These are phyloP conservation scores for Meteorus cinctellus DNA, from an alignment of 2,888 invertebrate genomes.

Conservation along the genomic window DNA sequence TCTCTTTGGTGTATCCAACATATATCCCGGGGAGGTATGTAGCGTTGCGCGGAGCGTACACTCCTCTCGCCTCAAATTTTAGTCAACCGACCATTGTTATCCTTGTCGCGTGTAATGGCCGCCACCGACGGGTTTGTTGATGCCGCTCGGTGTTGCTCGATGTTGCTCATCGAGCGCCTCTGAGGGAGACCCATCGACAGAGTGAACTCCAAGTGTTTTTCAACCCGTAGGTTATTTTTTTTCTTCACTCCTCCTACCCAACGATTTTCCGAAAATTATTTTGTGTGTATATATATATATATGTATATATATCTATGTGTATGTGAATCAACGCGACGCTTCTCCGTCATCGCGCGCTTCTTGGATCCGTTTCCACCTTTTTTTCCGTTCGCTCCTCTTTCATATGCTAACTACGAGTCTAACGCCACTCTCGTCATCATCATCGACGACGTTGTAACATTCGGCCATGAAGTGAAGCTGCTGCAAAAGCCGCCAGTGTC, in stretches of 20 bases:
- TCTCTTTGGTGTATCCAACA: slow-evolving; percentile 23
- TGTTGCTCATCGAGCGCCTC: slow-evolving; percentile 55
- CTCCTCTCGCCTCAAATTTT: slow-evolving; percentile 50
- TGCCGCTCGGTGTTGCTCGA: slow-evolving; percentile 57
- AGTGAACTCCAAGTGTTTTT: slow-evolving; percentile 17
- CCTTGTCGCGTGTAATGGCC: slow-evolving; percentile 70
- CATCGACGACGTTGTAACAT: neutral
- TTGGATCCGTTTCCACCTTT: slow-evolving; percentile 2
- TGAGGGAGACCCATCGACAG: slow-evolving; percentile 32
- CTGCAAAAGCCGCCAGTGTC: slow-evolving; percentile 30
- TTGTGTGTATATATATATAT: neutral
- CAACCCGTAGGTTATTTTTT: neutral
- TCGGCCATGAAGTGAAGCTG: slow-evolving; percentile 11
- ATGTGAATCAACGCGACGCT: slow-evolving; percentile 3
- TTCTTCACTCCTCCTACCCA: neutral
- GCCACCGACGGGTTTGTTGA: slow-evolving; percentile 65
- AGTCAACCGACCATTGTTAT: slow-evolving; percentile 63
- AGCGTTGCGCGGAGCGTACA: slow-evolving; percentile 57
- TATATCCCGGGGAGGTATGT: slow-evolving; percentile 42
- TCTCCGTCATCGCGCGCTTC: neutral
- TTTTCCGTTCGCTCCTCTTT: neutral
- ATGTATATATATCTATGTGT: neutral
- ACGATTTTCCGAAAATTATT: neutral
- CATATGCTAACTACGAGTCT: neutral
- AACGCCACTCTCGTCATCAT: neutral